Base-by-base conservation (phyloP, 92 coral and sea anemone genomes). In the Metridium senile region DNA sequence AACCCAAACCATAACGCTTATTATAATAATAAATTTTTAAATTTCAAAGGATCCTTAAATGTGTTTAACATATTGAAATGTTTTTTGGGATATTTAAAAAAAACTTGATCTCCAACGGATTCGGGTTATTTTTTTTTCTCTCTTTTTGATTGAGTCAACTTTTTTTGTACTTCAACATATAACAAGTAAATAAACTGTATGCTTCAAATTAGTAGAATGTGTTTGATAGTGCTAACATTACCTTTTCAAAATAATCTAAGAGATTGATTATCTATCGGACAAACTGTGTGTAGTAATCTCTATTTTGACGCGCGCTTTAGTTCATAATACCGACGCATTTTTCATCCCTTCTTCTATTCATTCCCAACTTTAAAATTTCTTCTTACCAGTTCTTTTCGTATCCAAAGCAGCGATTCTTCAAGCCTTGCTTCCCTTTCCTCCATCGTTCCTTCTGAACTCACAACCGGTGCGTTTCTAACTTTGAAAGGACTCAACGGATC, bases 351-450 rank as follows among this genome's bases (percentile, higher is more conserved):
- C 13, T 39, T 39, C 49, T 39, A 13, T 13, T 4, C 49, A 39
- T 39, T 39, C 49, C 49, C 49, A 6, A 39, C 49, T 13, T 39
- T 39, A 4, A 4, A 39, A 13, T 39, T 13, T 39, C 8, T 1
- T 19, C 99, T 81, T 53, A 96, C 99, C 85, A 96, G 71, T 77
- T 96, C 99, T 70, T 89, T 88, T 84, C 92, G 71, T 33, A 96
- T 86, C 99, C 99, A 96, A 20, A 83, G 75, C 0, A 96, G 30
- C n/a, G 99, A 97, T 49, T 80, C 80, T 70, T 96, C 93, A 39
- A 96, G 73, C 21, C 94, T 84, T n/a, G 85, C 77, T 26, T 93
- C 85, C 67, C 99, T 71, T 39, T 96, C 99, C 47, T 90, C 86
- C 18, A 82, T 88, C 39, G 91, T 96, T 59, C 97, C 99, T 63